These are phyloP conservation scores for Drosophila mimica DNA, from an alignment of 2,888 invertebrate genomes.

Conservation along the genomic window DNA sequence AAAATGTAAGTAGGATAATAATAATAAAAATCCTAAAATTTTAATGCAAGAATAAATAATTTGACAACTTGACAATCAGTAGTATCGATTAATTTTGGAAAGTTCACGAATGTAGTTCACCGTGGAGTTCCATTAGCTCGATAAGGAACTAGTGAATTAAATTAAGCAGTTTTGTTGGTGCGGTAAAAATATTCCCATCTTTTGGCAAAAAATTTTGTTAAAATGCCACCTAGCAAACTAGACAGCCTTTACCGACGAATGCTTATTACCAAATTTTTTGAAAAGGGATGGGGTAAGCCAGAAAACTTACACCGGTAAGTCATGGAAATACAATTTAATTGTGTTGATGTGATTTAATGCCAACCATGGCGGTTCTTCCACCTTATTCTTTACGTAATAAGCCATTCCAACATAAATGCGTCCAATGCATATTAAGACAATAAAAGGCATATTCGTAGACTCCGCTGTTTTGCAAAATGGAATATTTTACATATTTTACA, in stretches of 20 bases:
- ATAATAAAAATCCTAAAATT: background rate
- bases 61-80: background rate
- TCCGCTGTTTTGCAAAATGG: background rate
- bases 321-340: conserved; percentile 2
- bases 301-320: conserved; percentile 93
- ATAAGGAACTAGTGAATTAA: conserved; percentile 33
- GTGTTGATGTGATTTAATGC: background rate
- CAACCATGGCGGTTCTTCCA: conserved; percentile 6
- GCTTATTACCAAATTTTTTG: conserved; percentile 95
- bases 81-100: background rate
- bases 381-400: conserved; percentile 40
- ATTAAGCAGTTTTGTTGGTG: conserved; percentile 20
- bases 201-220: conserved; percentile 35
- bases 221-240: conserved; percentile 88
- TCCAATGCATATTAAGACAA: background rate
- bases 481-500: background rate
- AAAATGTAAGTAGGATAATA: background rate
- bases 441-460: too few relatives aligned
- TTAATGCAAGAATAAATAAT: background rate
- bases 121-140: conserved; percentile 7
- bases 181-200: conserved; percentile 19
- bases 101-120: conserved; percentile 21
- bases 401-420: background rate
- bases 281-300: conserved; percentile 98
- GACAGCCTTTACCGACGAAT: conserved; percentile 94